Base-by-base conservation (phyloP, 2,113 vertebrate genomes). In the Hyla sarda region DNA sequence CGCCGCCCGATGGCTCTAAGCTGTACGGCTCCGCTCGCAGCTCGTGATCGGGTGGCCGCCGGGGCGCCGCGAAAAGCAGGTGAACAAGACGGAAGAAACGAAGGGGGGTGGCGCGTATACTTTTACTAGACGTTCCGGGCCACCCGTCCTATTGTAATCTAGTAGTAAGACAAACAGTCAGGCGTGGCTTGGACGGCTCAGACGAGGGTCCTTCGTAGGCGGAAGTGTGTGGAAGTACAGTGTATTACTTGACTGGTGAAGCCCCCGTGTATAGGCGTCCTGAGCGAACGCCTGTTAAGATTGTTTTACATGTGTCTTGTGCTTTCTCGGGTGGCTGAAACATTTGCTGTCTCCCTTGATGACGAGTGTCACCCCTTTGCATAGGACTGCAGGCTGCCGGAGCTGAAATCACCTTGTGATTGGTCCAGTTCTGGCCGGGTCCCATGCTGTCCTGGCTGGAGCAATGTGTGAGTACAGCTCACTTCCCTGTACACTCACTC, bases 381-480 rank as follows among this genome's bases (percentile, higher is more conserved):
- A 41, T 41, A 8, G 41, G 41, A 41, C 41, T 41, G 41, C 47
- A 9, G 48, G 45, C 32, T 60, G 30, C 8, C 1, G 45, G 21
- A 10, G 62, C 13, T 48, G 60, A 10, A 0, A 14, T 30, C 47
- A 23, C 25, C 47, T 50, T 14, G 65, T 23, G 41, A 67, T 30
- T 6, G 16, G 58, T 30, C 25, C 81, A 10, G 41, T 41, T 48
- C 12, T 83, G 21, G 11, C 23, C 41, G 41, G 41, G 41, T 41
- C 41, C 41, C 41, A 41, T 41, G 41, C 41, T 41, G 41, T 41
- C 41, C 41, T 41, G n/a, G 47, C 10, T 73, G 82, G 82, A 74
- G 69, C 82, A 25, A 83, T 73, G 82, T 83, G 82, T 83, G 82
- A 83, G 82, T 83, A 83, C 13, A 12, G 16, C 65, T 34, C 30